Base-by-base conservation (phyloP, 2,888 invertebrate genomes). In the Synergus gifuensis region DNA sequence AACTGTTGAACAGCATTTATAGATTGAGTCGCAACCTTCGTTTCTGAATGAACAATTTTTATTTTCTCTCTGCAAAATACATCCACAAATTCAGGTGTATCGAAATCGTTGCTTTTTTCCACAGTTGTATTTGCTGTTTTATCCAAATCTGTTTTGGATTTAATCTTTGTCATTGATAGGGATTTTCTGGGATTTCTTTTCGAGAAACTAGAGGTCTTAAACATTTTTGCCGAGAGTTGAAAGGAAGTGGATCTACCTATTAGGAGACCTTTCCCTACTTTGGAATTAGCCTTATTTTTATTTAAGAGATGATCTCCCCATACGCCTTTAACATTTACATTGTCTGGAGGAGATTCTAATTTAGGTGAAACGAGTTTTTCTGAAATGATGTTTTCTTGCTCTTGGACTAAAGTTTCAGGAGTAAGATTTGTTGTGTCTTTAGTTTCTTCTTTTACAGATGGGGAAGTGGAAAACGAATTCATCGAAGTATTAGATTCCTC, bases 111-210 rank as follows among this genome's bases (percentile, higher is more conserved):
- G 16, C 78, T 73, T 16, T 58, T 63, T 54, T 73, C 46, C 4
- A 42, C 40, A 58, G 40, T 16, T 42, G 76, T n/a, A 46, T 8
- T 28, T 28, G 49, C 40, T 28, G 14, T 16, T 22, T 60, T 4
- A 49, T 16, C 22, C 12, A 58, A 76, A 76, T 69, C 66, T 5
- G 42, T 11, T 58, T 76, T 66, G 11, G 49, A 46, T 42, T 67
- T 77, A 5, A 77, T 86, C 36, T 88, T 91, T 18, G 77, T 81
- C 22, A 82, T 64, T 0, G 94, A 93, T 7, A 94, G 85, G 0
- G 94, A 94, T 90, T 97, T 97, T 86, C 96, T 94, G 0, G 97
- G 97, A 93, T 97, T 97, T 86, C 97, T 93, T 87, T 96, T 94
- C 7, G 94, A 94, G 91, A 97, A 96, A 85, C 94, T 95, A 36